Evolutionary conservation across 2,888 invertebrate species (phyloP).

Genomic region (Tridacna crocea): DNA sequence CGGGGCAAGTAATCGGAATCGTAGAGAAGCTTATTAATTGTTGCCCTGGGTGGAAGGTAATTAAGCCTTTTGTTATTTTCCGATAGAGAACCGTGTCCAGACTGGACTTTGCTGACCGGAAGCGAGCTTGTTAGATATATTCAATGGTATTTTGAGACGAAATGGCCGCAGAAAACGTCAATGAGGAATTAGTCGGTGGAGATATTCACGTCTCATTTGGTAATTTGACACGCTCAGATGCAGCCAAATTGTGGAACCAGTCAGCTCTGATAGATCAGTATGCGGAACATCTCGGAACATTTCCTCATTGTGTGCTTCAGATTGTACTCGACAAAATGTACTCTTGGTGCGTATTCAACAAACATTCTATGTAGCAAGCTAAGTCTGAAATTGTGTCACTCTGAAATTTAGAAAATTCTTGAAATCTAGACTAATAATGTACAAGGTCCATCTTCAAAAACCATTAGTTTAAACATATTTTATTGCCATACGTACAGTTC

Average conservation of each 20-base stretch:
- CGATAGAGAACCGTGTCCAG: slow-evolving; percentile 2
- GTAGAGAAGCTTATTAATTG: slow-evolving; percentile 27
- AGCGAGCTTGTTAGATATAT: slow-evolving; percentile 6
- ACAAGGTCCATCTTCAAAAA: no score
- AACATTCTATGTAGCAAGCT: background rate
- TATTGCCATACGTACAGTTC: no score
- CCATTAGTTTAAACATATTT: no score
- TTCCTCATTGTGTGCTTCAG: background rate
- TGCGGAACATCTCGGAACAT: background rate
- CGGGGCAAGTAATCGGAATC: slow-evolving; percentile 21
- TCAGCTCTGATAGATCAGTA: background rate
- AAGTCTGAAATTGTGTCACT: background rate
- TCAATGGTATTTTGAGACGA: background rate
- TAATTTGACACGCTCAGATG: background rate
- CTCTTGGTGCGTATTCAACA: background rate
- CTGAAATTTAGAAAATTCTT: no score
- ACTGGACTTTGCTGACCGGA: slow-evolving; percentile 13
- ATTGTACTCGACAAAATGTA: background rate
- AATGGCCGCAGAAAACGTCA: background rate
- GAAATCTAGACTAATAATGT: no score
- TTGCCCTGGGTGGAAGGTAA: slow-evolving; percentile 31
- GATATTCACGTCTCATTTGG: slow-evolving; percentile 14
- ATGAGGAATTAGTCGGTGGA: background rate
- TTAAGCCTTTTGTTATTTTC: slow-evolving; percentile 33
- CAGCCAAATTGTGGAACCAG: background rate